Base-by-base conservation (phyloP, 2,797 vertebrate genomes). In the Bradypodion pumilum region DNA sequence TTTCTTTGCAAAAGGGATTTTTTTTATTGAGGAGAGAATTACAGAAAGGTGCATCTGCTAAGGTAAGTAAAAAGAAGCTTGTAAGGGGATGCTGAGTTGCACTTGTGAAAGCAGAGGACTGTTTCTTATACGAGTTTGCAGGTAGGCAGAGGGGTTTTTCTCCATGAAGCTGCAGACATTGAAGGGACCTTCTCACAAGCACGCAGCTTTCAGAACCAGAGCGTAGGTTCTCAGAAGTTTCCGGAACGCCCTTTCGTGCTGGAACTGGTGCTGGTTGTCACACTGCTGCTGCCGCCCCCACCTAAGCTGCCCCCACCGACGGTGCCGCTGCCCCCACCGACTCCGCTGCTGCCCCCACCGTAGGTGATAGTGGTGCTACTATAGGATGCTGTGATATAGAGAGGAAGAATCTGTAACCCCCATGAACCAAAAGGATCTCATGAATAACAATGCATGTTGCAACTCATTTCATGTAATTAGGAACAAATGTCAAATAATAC, bases 21-120 rank as follows among this genome's bases (percentile, higher is more conserved):
- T 95, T 95, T 96, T 96, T 95, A 78, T 79, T 70, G 21, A n/a
- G 29, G 68, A 85, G 32, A 82, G 66, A 79, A 4, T 2, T 46
- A 49, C 1, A 32, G 42, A 60, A 79, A 44, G 32, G 4, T 35
- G 29, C 42, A 89, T 68, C 72, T 82, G 65, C 68, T 16, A 84
- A 15, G 82, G 60, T 25, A 40, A 62, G 21, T 44, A 74, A 84
- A 12, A 69, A 35, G 9, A 69, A 40, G 19, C 65, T 69, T 1
- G 32, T n/a, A 62, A 25, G 81, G 74, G 56, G 52, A 74, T 63
- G 73, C 73, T 56, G 60, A 62, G 86, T 79, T 84, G 76, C 68
- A 32, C 72, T 59, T 0, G 0, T 16, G 75, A 81, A 70, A 49
- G 37, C 49, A 79, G 68, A 77, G 40, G 73, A 74, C 0, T 32